Percentiles rank a stretch among this genome's conserved stretches.
Evolutionary conservation across 2,113 vertebrate species (phyloP).

Genomic region (Chaetura pelagica): DNA sequence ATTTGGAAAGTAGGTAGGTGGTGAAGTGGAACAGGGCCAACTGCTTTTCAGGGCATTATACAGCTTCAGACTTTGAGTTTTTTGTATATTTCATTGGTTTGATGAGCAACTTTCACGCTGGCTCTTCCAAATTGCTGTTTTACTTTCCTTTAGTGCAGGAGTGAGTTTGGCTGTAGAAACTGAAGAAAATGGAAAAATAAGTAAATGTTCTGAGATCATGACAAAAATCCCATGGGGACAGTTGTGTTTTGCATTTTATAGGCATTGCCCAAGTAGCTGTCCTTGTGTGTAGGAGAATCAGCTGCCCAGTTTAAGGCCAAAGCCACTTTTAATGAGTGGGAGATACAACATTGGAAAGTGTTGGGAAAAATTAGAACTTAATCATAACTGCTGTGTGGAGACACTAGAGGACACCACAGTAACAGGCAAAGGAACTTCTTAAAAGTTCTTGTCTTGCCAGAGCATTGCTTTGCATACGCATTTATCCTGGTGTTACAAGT

Average conservation of each 20-base stretch:
- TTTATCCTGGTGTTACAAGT: not conserved
- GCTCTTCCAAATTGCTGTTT: not conserved
- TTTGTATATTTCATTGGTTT: not conserved
- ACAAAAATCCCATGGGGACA: not conserved
- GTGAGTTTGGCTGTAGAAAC: not conserved
- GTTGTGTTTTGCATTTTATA: not conserved
- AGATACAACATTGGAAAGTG: not conserved
- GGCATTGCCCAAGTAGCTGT: not conserved
- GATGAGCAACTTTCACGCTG: not conserved
- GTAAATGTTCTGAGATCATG: not conserved
- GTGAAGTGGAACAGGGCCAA: not conserved
- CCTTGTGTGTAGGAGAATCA: not conserved
- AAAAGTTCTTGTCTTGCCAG: not conserved
- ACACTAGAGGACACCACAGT: conserved; percentile 44
- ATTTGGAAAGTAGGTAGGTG: not conserved
- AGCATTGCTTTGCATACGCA: not conserved
- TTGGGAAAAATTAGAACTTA: not conserved
- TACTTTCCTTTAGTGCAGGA: not conserved
- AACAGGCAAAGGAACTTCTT: not conserved
- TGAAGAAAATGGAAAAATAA: not conserved
- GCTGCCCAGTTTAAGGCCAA: not conserved
- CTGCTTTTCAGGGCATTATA: not conserved
- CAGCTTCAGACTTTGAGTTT: not conserved
- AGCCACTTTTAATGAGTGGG: not conserved
- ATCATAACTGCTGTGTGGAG: not conserved